Evolutionary conservation across 2,113 vertebrate species (phyloP).

Genomic region (Heterochromis multidens): DNA sequence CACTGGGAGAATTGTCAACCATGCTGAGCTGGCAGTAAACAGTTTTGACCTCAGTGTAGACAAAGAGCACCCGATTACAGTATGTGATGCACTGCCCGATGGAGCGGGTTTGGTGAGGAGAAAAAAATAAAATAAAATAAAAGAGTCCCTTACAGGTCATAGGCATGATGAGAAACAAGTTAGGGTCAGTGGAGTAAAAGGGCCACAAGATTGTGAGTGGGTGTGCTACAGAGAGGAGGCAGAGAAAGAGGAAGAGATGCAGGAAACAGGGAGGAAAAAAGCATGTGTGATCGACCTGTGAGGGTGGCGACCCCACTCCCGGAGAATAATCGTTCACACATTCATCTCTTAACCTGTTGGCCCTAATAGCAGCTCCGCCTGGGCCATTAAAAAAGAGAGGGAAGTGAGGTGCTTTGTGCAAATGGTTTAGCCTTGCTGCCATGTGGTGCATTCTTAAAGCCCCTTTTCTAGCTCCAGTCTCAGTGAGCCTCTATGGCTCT

Average conservation of each 20-base stretch:
- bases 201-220: not conserved
- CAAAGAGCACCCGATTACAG: not conserved
- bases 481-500: conserved; percentile 28
- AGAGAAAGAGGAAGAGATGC: not conserved
- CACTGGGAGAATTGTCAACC: not conserved
- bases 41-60: not conserved
- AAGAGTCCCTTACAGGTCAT: conserved; percentile 5
- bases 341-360: conserved; percentile 68
- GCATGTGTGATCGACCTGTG: conserved; percentile 15
- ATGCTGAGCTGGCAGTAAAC: conserved; percentile 16
- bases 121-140: not conserved
- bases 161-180: conserved; percentile 9
- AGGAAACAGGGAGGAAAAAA: not conserved
- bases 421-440: conserved; percentile 48
- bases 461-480: conserved; percentile 19
- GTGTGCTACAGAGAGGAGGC: not conserved
- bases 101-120: not conserved
- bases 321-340: conserved; percentile 67
- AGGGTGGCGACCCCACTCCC: conserved; percentile 63
- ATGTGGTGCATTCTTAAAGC: conserved; percentile 53
- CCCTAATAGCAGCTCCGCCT: conserved; percentile 61
- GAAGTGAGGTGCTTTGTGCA: conserved; percentile 61
- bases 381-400: conserved; percentile 59
- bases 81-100: not conserved
- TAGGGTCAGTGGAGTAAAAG: conserved; percentile 17